Percentiles rank a stretch among this genome's conserved stretches.
Evolutionary conservation across 2,113 vertebrate genomes (phyloP).

Genomic region (cat (Felis catus)): DNA sequence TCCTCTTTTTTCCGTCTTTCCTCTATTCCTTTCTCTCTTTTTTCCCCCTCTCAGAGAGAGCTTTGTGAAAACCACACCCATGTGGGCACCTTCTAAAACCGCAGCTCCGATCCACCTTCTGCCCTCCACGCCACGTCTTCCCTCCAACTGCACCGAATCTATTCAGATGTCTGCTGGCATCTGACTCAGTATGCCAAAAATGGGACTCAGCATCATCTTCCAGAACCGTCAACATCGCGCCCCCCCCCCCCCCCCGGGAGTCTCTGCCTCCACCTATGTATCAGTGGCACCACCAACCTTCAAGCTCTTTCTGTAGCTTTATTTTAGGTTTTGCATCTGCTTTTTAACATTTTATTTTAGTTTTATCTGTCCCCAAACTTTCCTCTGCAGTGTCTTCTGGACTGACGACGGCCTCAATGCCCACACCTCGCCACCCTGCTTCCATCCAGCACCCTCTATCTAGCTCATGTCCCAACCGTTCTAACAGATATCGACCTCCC

Average conservation of each 20-base stretch:
- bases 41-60: not conserved
- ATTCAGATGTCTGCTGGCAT: not conserved
- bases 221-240: not conserved
- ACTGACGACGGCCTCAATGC: rapidly evolving
- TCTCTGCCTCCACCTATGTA: not conserved
- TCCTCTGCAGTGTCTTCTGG: not conserved
- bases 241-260: not conserved
- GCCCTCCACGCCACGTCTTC: not conserved
- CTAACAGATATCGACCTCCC: not conserved
- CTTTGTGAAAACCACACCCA: not conserved
- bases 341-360: not conserved
- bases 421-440: not conserved
- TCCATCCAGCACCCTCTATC: not conserved
- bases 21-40: not conserved
- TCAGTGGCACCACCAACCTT: not conserved
- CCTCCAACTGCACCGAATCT: not conserved
- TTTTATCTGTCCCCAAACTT: not conserved
- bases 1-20: not conserved
- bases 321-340: constrained; percentile 30
- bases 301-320: not conserved
- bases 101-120: not conserved
- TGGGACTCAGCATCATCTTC: not conserved
- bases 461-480: not conserved
- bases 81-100: not conserved
- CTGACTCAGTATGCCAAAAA: not conserved